phyloP scores from a whole-genome alignment of 2,888 invertebrate species.

The Prostheceraeus crozeri region DNA sequence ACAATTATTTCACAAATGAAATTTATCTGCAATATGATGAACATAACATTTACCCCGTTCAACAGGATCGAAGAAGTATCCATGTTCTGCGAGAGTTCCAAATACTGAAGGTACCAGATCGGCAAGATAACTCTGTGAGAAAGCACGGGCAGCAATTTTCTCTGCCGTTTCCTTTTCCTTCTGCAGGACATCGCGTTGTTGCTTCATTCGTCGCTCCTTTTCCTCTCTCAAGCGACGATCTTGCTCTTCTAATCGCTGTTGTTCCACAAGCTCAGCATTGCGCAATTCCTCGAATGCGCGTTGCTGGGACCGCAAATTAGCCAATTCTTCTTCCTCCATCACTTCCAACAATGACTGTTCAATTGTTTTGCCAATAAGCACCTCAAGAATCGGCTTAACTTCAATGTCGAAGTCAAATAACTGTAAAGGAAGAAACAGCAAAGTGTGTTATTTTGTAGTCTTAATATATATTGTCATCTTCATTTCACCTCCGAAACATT shows the following conservation, averaged over 20 bases:
- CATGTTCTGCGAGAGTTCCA: conserved; percentile 70
- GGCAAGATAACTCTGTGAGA: conserved; percentile 77
- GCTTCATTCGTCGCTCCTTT: conserved; percentile 66
- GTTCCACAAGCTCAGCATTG: conserved; percentile 73
- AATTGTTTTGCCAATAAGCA: conserved; percentile 76
- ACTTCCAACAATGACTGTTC: conserved; percentile 82
- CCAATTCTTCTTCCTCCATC: conserved; percentile 82
- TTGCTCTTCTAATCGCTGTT: conserved; percentile 71
- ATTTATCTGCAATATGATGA: too few relatives aligned
- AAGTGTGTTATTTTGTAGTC: conserved; percentile 4
- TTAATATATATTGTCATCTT: neutral
- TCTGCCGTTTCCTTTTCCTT: conserved; percentile 70
- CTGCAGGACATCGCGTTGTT: conserved; percentile 64
- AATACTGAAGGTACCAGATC: conserved; percentile 76
- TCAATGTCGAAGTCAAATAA: conserved; percentile 84
- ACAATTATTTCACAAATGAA: too few relatives aligned
- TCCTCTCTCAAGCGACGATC: conserved; percentile 59
- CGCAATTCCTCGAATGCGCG: conserved; percentile 67
- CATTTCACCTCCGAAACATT: too few relatives aligned
- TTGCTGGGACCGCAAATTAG: conserved; percentile 71
- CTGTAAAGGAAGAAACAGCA: conserved; percentile 50
- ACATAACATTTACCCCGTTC: conserved; percentile 60
- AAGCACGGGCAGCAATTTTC: conserved; percentile 71
- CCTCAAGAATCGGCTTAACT: conserved; percentile 79
- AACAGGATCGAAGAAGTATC: conserved; percentile 63